phyloP scores from a whole-genome alignment of 2,113 vertebrate genomes.

The Brachyistius frenatus region DNA sequence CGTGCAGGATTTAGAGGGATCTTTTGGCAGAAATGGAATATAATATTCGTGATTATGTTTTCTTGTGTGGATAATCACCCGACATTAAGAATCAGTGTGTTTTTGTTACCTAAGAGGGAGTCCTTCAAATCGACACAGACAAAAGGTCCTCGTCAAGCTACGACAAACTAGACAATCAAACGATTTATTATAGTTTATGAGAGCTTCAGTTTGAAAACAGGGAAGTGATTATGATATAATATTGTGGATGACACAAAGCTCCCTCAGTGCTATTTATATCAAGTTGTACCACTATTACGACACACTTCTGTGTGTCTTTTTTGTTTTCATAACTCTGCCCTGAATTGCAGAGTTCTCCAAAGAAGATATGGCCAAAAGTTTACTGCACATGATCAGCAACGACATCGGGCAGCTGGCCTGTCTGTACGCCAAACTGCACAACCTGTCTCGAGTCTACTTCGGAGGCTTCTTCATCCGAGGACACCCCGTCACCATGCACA shows the following conservation, averaged over 20 bases:
- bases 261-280: not conserved
- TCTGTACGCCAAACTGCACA: conserved; percentile 93
- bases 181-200: no score
- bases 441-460: conserved; percentile 93
- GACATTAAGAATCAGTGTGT: no score
- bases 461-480: conserved; percentile 98
- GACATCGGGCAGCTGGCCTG: conserved; percentile 98
- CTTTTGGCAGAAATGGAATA: no score
- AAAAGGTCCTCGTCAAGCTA: no score
- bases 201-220: not conserved
- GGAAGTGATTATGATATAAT: not conserved
- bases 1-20: no score
- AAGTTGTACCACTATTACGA: no score
- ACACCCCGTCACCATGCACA: conserved; percentile 98
- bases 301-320: no score
- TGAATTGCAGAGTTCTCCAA: conserved; percentile 90
- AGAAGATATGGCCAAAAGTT: conserved; percentile 98
- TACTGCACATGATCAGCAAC: conserved; percentile 99
- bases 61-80: no score
- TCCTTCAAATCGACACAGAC: no score
- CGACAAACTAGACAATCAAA: no score
- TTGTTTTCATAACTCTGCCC: not conserved
- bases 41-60: no score
- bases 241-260: not conserved
- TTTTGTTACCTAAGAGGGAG: no score